Evolutionary conservation across 2,797 vertebrate species (phyloP), one percentile per base, ranked within the genome.

Genomic region (Avahi laniger): DNA sequence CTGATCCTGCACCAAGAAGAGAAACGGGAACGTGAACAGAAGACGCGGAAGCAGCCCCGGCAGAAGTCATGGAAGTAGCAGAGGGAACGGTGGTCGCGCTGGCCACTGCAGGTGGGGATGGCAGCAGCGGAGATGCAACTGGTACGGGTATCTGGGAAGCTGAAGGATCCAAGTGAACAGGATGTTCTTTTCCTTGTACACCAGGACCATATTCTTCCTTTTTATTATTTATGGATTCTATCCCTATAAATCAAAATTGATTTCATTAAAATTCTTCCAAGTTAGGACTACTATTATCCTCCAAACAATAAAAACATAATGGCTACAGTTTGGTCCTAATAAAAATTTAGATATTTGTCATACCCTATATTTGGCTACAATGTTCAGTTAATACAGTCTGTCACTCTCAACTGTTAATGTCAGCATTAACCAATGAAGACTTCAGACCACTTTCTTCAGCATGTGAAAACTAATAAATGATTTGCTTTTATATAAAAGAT

Each of bases 131-230:
- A 0, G 4, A 35, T 0, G 91, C 13, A 59, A 63, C 4, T 7
- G 89, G 48, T 33, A 98, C 50, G 28, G 97, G 93, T 85, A 94
- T 70, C 1, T 96, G 92, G 48, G 98, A 96, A 0, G 98, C 98
- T 0, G 98, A 97, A 0, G 93, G 97, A 80, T 99, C 99, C 96
- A 98, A 98, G 24, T 98, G 99, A 59, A 98, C 95, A 20, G 99
- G 95, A 98, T 72, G 98, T 94, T 96, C 98, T 92, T 96, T 98
- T 82, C 97, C 98, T 82, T 98, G 59, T 78, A 98, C 93, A 83
- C 97, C 59, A 75, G 98, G 78, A 82, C 94, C 96, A 24, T 96
- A 96, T 50, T 99, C 99, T 46, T 99, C 99, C 97, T 98, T 99
- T 73, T 98, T 98, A 75, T 96, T 98, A 78, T 81, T 97, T 70